Conservation (phyloP, 2,113 vertebrate genomes). For the Hippocampus barbouri region DNA sequence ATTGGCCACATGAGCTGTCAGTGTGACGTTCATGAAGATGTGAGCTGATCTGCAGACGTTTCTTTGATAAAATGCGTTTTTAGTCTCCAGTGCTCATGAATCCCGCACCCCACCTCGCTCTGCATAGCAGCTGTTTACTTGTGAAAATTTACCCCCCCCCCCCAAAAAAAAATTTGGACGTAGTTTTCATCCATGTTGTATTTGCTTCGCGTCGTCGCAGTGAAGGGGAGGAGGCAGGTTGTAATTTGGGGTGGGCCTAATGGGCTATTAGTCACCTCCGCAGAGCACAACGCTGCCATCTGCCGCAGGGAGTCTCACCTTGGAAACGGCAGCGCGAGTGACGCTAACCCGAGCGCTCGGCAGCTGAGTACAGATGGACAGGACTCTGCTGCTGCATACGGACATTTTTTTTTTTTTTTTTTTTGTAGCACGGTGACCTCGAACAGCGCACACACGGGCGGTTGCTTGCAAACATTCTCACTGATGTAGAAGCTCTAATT, state of each 20-base stretch:
- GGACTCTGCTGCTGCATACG: background rate
- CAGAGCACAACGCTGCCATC: constrained; percentile 70
- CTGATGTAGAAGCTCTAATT: background rate
- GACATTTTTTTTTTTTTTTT: background rate
- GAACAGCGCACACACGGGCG: background rate
- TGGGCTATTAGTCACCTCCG: constrained; percentile 71
- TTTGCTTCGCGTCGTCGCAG: constrained; percentile 49
- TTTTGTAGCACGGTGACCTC: background rate
- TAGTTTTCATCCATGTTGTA: constrained; percentile 7
- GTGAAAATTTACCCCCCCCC: too few species aligned
- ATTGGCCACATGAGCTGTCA: background rate
- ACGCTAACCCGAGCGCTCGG: background rate
- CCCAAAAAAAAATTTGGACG: background rate
- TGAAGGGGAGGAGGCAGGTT: constrained; percentile 62
- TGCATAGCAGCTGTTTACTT: too few species aligned
- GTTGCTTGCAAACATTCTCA: background rate
- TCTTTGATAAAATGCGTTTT: too few species aligned
- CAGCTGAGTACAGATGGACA: background rate
- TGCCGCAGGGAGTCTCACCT: constrained; percentile 66
- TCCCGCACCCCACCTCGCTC: too few species aligned
- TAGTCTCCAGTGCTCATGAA: too few species aligned
- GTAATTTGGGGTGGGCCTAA: constrained; percentile 66
- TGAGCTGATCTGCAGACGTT: background rate
- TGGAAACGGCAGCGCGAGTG: constrained; percentile 11
- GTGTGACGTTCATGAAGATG: background rate